These are phyloP conservation scores for Semaprochilodus insignis DNA, from an alignment of 2,797 vertebrate genomes.

Conservation along the genomic window DNA sequence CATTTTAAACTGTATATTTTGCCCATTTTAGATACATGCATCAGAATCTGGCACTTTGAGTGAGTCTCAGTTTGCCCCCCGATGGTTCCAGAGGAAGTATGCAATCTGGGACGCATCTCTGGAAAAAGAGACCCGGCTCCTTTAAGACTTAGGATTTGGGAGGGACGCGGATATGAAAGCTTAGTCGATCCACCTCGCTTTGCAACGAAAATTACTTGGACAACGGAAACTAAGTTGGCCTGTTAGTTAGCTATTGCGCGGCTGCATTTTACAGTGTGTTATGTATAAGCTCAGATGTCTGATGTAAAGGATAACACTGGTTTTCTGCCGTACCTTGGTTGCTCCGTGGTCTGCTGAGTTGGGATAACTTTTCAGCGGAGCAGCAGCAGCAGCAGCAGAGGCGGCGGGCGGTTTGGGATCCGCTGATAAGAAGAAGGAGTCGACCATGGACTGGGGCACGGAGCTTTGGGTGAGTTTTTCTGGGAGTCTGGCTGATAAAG, in stretches of 20 bases:
- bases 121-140: slow-evolving; percentile 62
- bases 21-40: too few relatives aligned
- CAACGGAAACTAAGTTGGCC: slow-evolving; percentile 24
- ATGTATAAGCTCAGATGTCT: not conserved
- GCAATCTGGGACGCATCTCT: not conserved
- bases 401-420: slow-evolving; percentile 53
- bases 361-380: slow-evolving; percentile 79
- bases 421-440: slow-evolving; percentile 59
- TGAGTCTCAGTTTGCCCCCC: too few relatives aligned
- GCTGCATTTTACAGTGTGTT: slow-evolving; percentile 26
- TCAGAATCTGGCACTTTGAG: too few relatives aligned
- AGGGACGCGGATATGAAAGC: slow-evolving; percentile 83
- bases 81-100: not conserved
- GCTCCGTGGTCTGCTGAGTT: slow-evolving; percentile 60
- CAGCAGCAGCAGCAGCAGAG: slow-evolving; percentile 70
- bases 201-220: slow-evolving; percentile 64
- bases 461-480: slow-evolving; percentile 83
- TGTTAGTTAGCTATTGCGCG: not conserved
- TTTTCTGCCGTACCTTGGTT: not conserved
- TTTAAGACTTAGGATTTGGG: slow-evolving; percentile 86
- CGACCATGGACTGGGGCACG: slow-evolving; percentile 85
- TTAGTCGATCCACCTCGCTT: slow-evolving; percentile 78
- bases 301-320: not conserved
- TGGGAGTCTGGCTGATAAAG: not conserved
- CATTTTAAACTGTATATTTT: too few relatives aligned